phyloP scores from a whole-genome alignment of 2,888 invertebrate species.

The Brachypterus glaber region DNA sequence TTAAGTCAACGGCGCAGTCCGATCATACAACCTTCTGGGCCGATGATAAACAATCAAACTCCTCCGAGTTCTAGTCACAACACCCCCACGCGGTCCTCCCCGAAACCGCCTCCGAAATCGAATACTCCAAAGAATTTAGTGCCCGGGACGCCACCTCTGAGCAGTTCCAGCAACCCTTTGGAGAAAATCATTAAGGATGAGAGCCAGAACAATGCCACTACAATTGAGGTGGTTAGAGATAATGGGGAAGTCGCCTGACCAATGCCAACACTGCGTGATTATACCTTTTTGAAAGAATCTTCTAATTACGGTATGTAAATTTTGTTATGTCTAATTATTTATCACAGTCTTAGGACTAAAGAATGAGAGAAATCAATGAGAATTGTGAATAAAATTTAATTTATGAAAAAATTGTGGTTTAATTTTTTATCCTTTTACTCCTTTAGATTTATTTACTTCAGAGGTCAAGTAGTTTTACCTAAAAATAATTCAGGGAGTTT shows the following conservation, averaged over 20 bases:
- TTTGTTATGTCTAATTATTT: too few species aligned
- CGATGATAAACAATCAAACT: constrained; percentile 30
- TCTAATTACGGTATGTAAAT: too few species aligned
- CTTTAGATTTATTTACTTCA: too few species aligned
- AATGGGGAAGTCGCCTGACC: constrained; percentile 41
- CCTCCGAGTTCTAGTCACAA: constrained; percentile 24
- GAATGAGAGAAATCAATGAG: too few species aligned
- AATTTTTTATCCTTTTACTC: too few species aligned
- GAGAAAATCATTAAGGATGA: constrained; percentile 19
- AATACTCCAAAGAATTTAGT: constrained; percentile 19
- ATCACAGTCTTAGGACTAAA: too few species aligned
- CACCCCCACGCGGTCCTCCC: constrained; percentile 24
- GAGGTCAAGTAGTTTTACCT: too few species aligned
- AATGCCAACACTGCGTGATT: too few species aligned
- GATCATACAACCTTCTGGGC: constrained; percentile 39
- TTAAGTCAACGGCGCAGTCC: constrained; percentile 36
- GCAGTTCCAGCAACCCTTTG: not conserved
- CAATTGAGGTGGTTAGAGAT: constrained; percentile 39
- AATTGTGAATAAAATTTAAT: too few species aligned
- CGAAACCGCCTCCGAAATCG: constrained; percentile 31
- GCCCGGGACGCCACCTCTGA: constrained; percentile 16
- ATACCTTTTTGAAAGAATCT: too few species aligned
- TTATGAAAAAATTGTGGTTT: too few species aligned
- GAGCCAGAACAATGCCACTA: constrained; percentile 24
- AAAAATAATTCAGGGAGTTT: too few species aligned